Conservation (phyloP, 2,113 vertebrate species). For the Catharus minimus region DNA sequence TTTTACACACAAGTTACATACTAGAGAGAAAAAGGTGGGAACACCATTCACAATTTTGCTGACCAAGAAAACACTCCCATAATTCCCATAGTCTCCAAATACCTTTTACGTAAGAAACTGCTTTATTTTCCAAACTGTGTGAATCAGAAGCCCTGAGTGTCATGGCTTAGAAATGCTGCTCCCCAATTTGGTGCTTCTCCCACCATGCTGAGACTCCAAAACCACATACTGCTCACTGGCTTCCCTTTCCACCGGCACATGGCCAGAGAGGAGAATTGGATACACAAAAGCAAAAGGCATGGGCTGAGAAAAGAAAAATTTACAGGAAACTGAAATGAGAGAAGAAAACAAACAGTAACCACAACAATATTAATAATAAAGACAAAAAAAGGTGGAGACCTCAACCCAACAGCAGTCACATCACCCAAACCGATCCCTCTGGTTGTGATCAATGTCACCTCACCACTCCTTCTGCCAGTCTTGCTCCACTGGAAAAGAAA, state of each 20-base stretch:
- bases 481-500: neutral
- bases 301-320: neutral
- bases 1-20: neutral
- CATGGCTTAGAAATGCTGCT: neutral
- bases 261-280: neutral
- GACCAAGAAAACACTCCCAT: neutral
- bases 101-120: neutral
- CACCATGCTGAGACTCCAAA: accelerated
- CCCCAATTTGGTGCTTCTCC: neutral
- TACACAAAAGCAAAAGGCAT: neutral
- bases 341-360: neutral
- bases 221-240: neutral
- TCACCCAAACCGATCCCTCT: accelerated
- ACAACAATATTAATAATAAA: neutral
- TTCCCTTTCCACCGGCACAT: neutral
- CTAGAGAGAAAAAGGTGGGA: neutral
- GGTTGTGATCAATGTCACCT: accelerated
- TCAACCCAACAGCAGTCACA: accelerated
- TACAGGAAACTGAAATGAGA: neutral
- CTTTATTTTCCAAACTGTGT: neutral
- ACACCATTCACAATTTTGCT: accelerated
- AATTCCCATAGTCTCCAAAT: neutral
- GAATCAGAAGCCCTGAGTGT: neutral
- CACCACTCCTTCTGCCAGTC: neutral
- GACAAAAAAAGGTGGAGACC: neutral